phyloP scores from a whole-genome alignment of 2,797 vertebrate genomes.

The Pangasius mekongensis region DNA sequence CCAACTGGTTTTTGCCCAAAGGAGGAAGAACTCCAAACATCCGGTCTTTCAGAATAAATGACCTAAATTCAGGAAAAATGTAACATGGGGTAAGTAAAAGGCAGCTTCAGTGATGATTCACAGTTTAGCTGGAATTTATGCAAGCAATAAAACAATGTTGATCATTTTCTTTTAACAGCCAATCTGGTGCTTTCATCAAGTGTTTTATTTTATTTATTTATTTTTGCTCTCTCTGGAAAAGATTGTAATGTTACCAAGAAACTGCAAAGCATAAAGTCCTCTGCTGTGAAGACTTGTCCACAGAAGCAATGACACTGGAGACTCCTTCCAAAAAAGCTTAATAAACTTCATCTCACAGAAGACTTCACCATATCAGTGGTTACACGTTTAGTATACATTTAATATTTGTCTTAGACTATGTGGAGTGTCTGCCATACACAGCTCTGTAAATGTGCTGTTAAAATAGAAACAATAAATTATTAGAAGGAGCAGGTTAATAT shows the following conservation, averaged over 20 bases:
- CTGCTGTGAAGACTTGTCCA: not conserved
- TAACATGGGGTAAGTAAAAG: not conserved
- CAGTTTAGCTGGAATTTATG: not conserved
- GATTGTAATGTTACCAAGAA: not conserved
- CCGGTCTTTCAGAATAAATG: slow-evolving; percentile 55
- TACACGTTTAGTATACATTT: not conserved
- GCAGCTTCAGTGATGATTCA: not conserved
- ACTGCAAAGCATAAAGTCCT: not conserved
- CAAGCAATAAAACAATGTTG: not conserved
- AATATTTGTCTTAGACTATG: not conserved
- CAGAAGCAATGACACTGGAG: not conserved
- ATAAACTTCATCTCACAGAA: not conserved
- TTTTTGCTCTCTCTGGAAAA: too few species aligned
- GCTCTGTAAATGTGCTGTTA: too few species aligned
- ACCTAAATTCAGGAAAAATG: slow-evolving; percentile 41
- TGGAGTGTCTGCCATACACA: too few species aligned
- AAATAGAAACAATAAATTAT: too few species aligned
- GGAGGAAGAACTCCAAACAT: slow-evolving; percentile 51
- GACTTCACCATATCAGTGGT: not conserved
- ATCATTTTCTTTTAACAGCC: not conserved
- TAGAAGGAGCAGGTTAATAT: too few species aligned
- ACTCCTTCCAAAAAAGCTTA: not conserved
- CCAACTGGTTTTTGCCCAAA: slow-evolving; percentile 34
- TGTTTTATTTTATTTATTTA: too few species aligned
- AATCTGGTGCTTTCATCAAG: not conserved